Evolutionary conservation across 2,113 vertebrate species (phyloP), one percentile per base, ranked within the genome.

Genomic region (Misgurnus mizolepis): DNA sequence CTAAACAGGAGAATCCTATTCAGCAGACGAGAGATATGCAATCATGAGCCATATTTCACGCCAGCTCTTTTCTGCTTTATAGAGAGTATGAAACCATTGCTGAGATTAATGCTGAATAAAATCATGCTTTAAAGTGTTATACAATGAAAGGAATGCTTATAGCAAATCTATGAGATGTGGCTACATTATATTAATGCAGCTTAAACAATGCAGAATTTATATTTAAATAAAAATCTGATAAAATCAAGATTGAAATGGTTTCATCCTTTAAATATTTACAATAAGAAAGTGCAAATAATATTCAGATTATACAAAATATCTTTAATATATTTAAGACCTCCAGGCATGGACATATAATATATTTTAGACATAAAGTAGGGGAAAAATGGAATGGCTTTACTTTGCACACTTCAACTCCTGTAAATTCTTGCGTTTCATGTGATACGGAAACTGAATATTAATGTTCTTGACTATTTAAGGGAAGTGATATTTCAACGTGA

Each of bases 31-130:
- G 12, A 84, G 49, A 69, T 81, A 88, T 85, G 84, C 79, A 87
- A 87, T 86, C 78, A 58, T 78, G 60, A 50, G 76, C 61, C 78
- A 84, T 89, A 85, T 87, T 83, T 88, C 75, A 73, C 65, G 67
- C 80, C 70, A 7, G 40, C 75, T 34, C 27, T 34, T 34, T 82
- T 76, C 22, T 47, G 56, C 55, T 53, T 14, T 81, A 84, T 40
- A 17, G 7, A 67, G 61, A 69, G 67, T 50, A 86, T 68, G 82
- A 80, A 82, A 80, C 79, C 79, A 83, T 79, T 70, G 41, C 53
- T 66, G 60, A 76, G 72, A 83, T 72, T 69, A 71, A 82, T 75
- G 56, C 66, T 78, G 82, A 87, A 86, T 89, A 88, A 87, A 89
- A 78, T 47, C 39, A 2, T 0, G 43, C 56, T 43, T 74, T 79